phyloP scores from a whole-genome alignment of 2,888 invertebrate genomes.

The Coenonympha arcania region DNA sequence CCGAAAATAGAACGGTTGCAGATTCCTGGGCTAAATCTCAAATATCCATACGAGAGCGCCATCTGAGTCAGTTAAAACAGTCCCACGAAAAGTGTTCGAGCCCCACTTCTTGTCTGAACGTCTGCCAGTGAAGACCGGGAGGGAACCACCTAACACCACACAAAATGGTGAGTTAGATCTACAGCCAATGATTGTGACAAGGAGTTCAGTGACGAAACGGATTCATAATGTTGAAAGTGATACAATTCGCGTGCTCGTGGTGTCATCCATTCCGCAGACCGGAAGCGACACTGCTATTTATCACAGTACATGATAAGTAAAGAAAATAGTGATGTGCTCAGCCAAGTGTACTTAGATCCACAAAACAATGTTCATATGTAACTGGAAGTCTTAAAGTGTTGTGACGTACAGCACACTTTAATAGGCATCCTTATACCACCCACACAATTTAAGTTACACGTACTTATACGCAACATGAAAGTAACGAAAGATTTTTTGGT shows the following conservation, averaged over 20 bases:
- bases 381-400: slow-evolving; percentile 41
- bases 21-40: slow-evolving; percentile 77
- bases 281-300: slow-evolving; percentile 39
- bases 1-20: slow-evolving; percentile 72
- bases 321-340: slow-evolving; percentile 57
- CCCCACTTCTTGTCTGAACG: slow-evolving; percentile 85
- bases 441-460: slow-evolving; percentile 45
- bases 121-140: slow-evolving; percentile 82
- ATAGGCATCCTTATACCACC: slow-evolving; percentile 34
- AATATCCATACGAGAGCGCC: slow-evolving; percentile 79
- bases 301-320: slow-evolving; percentile 26
- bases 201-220: slow-evolving; percentile 63
- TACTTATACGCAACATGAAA: slow-evolving; percentile 47
- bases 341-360: slow-evolving; percentile 52
- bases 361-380: too few species aligned
- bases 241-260: slow-evolving; percentile 42
- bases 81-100: slow-evolving; percentile 77
- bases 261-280: slow-evolving; percentile 61
- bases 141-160: slow-evolving; percentile 77
- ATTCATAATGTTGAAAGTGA: slow-evolving; percentile 52
- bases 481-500: slow-evolving; percentile 68
- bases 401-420: slow-evolving; percentile 47
- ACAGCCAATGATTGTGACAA: slow-evolving; percentile 65
- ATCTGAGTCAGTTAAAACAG: slow-evolving; percentile 84
- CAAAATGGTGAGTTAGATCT: slow-evolving; percentile 78